A percentile compares a stretch with the other conserved stretches of the same genome.
Conservation (phyloP, 1,140 invertebrate genomes). For the Alviniconcha marisindica region DNA sequence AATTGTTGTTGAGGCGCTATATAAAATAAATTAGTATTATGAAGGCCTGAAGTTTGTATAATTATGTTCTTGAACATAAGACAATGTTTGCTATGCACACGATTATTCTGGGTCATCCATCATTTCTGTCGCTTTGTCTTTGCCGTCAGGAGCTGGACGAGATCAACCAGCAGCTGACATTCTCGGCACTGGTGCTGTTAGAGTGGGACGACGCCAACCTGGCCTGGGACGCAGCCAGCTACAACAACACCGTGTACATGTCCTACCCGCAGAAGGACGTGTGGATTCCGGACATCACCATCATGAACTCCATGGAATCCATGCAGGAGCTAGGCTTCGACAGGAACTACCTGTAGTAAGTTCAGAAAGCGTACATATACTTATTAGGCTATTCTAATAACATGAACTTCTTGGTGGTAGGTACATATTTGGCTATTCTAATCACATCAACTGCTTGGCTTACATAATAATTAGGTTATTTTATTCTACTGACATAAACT, state of each 20-base stretch:
- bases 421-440: too few relatives aligned
- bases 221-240: slow-evolving; percentile 28
- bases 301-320: slow-evolving; percentile 35
- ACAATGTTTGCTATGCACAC: slow-evolving; percentile 26
- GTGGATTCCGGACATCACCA: slow-evolving; percentile 40
- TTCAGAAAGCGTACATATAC: too few relatives aligned
- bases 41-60: too few relatives aligned
- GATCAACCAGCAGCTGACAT: slow-evolving; percentile 41
- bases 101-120: not conserved
- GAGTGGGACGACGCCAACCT: slow-evolving; percentile 43
- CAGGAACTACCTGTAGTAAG: slow-evolving; percentile 8
- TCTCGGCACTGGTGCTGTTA: slow-evolving; percentile 28
- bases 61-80: not conserved
- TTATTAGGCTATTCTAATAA: too few relatives aligned
- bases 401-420: too few relatives aligned
- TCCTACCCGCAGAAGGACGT: slow-evolving; percentile 32
- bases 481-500: too few relatives aligned
- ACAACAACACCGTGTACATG: slow-evolving; percentile 13
- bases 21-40: too few relatives aligned
- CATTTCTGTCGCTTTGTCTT: not conserved
- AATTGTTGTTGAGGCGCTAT: too few relatives aligned
- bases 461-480: too few relatives aligned
- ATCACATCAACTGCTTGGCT: too few relatives aligned
- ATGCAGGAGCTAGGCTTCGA: slow-evolving; percentile 35
- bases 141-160: slow-evolving; percentile 41